Evolutionary conservation across 2,797 vertebrate species (phyloP), one percentile per base, ranked within the genome.

Genomic region (Eulemur rubriventer): DNA sequence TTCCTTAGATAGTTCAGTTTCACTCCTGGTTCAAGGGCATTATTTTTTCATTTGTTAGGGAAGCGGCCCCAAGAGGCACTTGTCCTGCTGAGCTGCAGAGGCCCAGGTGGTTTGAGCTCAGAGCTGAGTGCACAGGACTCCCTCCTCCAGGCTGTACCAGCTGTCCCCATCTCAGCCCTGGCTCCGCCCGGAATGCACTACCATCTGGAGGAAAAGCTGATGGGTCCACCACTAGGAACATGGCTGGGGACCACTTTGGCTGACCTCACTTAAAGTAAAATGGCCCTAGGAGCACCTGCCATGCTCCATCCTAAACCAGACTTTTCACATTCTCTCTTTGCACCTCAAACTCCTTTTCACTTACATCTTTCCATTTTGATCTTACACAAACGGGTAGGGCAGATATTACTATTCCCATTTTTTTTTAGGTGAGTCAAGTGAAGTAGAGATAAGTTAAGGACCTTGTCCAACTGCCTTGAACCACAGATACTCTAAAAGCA

Each of bases 1-100:
- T 99, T 99, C 98, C 98, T 98, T 98, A 99, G 99, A 99, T 99
- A 99, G 98, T 96, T 96, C 96, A 94, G 99, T 99, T 99, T 99
- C 99, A 91, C 97, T 98, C 98, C 97, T 33, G 0, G 91, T 17
- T 84, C 98, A 95, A 98, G 96, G 96, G 95, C 97, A 97, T 98
- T 97, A 93, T 95, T 97, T 94, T 97, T 91, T 94, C 94, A 94
- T 96, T 96, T 88, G 97, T 83, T 91, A 98, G 96, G 94, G 98
- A 96, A 97, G 92, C 38, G 4, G 63, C 87, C 89, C 95, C 95
- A 98, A 83, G 97, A 97, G 95, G 96, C 97, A 96, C 98, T 99
- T 98, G 98, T 98, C 97, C 92, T 97, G 76, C 90, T 9, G 10
- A 2, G 72, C 65, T 67, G 33, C 61, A 70, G 28, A 84, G 95